Conservation (phyloP, 2,888 invertebrate species). For the Ditula angustiorana region DNA sequence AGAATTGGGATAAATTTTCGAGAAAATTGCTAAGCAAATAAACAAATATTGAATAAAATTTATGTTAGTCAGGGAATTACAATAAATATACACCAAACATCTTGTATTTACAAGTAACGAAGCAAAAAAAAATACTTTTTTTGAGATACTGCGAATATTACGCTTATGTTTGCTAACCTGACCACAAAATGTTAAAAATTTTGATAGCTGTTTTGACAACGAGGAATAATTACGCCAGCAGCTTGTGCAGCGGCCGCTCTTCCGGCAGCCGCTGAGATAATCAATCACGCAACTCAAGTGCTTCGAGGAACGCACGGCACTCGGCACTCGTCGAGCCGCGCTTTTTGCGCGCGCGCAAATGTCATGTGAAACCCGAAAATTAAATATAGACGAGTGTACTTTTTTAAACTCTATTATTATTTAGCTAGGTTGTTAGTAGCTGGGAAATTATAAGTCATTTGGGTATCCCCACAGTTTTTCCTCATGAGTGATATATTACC, state of each 20-base stretch:
- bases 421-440: not conserved
- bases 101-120: too few relatives aligned
- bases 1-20: too few relatives aligned
- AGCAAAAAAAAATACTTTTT: too few relatives aligned
- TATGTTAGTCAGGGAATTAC: too few relatives aligned
- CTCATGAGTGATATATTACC: constrained; percentile 1
- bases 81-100: too few relatives aligned
- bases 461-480: constrained; percentile 7
- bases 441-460: not conserved
- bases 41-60: too few relatives aligned
- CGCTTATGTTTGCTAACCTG: too few relatives aligned
- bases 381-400: not conserved
- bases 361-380: not conserved
- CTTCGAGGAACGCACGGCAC: not conserved
- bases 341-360: constrained; percentile 3
- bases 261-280: not conserved
- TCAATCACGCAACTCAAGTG: not conserved
- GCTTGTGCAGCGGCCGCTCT: not conserved
- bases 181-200: not conserved
- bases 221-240: not conserved
- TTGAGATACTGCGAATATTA: too few relatives aligned
- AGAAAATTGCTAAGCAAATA: too few relatives aligned
- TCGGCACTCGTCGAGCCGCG: not conserved
- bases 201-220: not conserved
- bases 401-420: not conserved